Base-by-base conservation (phyloP, 2,113 vertebrate genomes). In the Tringa solitaria region DNA sequence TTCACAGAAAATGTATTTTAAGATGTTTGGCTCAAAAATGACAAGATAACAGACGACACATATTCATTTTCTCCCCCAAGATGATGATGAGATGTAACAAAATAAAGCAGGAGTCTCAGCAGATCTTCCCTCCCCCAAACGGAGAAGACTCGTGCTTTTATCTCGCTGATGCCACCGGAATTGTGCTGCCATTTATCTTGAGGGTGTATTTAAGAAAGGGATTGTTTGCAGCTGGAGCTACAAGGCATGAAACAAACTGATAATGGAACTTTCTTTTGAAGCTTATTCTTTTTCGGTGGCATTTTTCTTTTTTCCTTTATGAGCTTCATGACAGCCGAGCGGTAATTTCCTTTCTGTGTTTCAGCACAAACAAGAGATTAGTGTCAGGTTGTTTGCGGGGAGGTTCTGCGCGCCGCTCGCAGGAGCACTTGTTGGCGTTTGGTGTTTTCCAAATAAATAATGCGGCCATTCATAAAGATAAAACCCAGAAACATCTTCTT, bases 1-100 rank as follows among this genome's bases (percentile, higher is more conserved):
- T 97, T 89, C 92, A 60, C 77, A 93, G 91, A 87, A 97, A 97
- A 94, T 73, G 45, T 91, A 43, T 95, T 97, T 94, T 91, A 95
- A 93, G 83, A 95, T 88, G 92, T 94, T 93, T 96, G 84, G 82
- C 51, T 96, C 72, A 61, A 67, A 92, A 41, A 45, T 48, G 81
- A 96, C 65, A 94, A 93, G 95, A 89, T 95, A 97, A 96, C 69
- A 95, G 91, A 95, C 23, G 75, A 93, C 89, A 60, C 69, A 95
- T 83, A 97, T 93, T 96, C 95, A 96, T 65, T 60, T 70, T 68
- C 83, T 75, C 73, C 84, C 87, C 90, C 83, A 94, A 80, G 72
- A 96, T 85, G 83, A 92, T 74, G 89, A 79, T 69, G 95, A 91
- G 94, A 93, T 77, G 83, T 53, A 85, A 88, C 76, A 91, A 94